These are phyloP conservation scores for Tetramorium simillimum DNA, from an alignment of 1,140 invertebrate genomes.

Conservation along the genomic window DNA sequence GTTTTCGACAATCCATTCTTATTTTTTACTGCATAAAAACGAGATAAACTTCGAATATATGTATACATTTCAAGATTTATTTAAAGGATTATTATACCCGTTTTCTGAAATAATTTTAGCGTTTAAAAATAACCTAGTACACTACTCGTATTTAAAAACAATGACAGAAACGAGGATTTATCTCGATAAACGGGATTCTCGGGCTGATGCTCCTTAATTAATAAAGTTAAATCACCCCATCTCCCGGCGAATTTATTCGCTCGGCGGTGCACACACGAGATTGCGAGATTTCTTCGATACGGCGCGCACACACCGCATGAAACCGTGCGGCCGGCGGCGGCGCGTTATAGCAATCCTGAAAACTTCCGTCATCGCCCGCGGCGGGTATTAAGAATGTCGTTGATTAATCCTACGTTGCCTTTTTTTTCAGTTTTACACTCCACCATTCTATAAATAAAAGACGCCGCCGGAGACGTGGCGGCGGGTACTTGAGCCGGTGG, in stretches of 20 bases:
- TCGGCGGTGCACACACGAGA: conserved; percentile 27
- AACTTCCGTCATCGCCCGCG: conserved; percentile 60
- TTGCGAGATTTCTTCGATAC: conserved; percentile 33
- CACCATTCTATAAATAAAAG: conserved; percentile 49
- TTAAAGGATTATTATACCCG: background rate
- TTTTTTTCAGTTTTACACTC: conserved; percentile 46
- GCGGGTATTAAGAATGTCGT: conserved; percentile 59
- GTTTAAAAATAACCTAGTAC: background rate
- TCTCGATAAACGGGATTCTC: conserved; percentile 11
- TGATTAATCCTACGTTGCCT: conserved; percentile 51
- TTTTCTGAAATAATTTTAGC: conserved; percentile 3
- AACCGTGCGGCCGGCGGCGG: background rate
- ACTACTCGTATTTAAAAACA: background rate
- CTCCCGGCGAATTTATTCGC: conserved; percentile 37
- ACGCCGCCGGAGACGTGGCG: background rate
- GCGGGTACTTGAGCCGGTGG: conserved; percentile 40
- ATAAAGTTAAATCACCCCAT: conserved; percentile 31
- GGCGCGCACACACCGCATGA: conserved; percentile 16
- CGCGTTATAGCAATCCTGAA: conserved; percentile 45
- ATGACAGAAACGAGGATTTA: background rate
- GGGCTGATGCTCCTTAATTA: conserved; percentile 18
- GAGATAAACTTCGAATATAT: background rate
- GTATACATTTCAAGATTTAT: background rate
- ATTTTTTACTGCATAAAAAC: background rate
- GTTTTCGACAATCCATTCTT: background rate